Conservation (phyloP, 1,140 invertebrate genomes). For the Mycetomoellerius zeteki region DNA sequence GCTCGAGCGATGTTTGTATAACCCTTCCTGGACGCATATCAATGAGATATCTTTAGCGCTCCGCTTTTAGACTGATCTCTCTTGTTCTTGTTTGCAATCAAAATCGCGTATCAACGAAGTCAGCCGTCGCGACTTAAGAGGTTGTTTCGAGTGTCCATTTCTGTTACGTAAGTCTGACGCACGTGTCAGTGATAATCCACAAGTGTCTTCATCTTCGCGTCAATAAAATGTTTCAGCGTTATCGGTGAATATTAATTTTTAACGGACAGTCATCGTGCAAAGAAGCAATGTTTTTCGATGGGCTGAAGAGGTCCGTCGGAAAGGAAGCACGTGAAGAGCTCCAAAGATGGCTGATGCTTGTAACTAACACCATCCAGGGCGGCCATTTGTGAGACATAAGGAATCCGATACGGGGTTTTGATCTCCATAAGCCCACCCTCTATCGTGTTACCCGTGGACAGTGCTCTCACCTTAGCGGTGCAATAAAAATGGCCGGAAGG, state of each 20-base stretch:
- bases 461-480: conserved; percentile 63
- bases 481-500: conserved; percentile 81
- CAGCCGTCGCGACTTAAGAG: conserved; percentile 19
- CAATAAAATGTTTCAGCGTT: not conserved
- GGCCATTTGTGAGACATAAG: conserved; percentile 84
- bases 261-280: not conserved
- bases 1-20: conserved; percentile 19
- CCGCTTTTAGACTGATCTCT: not conserved
- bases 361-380: conserved; percentile 84
- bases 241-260: conserved; percentile 16
- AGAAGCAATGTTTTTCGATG: not conserved
- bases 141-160: not conserved
- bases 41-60: conserved; percentile 8
- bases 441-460: conserved; percentile 84
- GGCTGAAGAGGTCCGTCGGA: conserved; percentile 43
- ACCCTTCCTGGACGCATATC: conserved; percentile 7
- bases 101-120: not conserved
- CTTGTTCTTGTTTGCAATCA: conserved; percentile 27
- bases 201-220: not conserved
- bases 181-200: conserved; percentile 11
- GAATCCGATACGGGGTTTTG: conserved; percentile 85
- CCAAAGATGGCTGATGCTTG: conserved; percentile 84
- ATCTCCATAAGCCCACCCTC: conserved; percentile 85
- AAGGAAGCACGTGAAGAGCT: conserved; percentile 80
- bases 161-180: conserved; percentile 6